Percentiles rank a stretch among this genome's conserved stretches.
Evolutionary conservation across 1,140 invertebrate species (phyloP).

Genomic region (Pseudomyrmex dendroicus): DNA sequence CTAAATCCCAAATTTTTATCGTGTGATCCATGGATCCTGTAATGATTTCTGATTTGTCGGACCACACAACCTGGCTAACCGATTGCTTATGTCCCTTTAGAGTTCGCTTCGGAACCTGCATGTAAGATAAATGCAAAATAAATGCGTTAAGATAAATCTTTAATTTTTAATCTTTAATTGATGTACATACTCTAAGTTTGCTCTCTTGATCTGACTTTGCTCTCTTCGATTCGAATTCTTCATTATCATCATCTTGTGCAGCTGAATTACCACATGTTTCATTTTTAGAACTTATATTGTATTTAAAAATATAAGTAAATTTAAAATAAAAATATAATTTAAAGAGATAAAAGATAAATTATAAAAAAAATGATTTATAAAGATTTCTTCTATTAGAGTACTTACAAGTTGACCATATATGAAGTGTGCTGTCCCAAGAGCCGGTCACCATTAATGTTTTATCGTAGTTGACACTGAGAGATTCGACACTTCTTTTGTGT

Average conservation of each 20-base stretch:
- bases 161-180: constrained; percentile 8
- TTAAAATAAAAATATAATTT: background rate
- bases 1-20: constrained; percentile 96
- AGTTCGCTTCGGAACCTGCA: constrained; percentile 93
- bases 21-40: constrained; percentile 98
- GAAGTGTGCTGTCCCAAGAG: constrained; percentile 94
- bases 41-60: constrained; percentile 90
- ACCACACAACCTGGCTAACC: constrained; percentile 94
- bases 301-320: background rate
- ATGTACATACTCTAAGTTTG: constrained; percentile 78
- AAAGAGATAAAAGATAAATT: background rate
- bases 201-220: constrained; percentile 78
- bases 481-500: constrained; percentile 95
- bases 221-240: constrained; percentile 84
- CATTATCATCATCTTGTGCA: constrained; percentile 79
- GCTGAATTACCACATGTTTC: constrained; percentile 67
- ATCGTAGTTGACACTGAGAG: constrained; percentile 90
- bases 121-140: constrained; percentile 18
- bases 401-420: constrained; percentile 91
- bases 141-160: constrained; percentile 27
- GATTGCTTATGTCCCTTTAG: constrained; percentile 97
- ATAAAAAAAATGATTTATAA: too few species aligned
- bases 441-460: constrained; percentile 92
- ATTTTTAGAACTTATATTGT: background rate
- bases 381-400: constrained; percentile 18